Percentiles rank a stretch among this genome's conserved stretches.
These are phyloP conservation scores for Petrosia ficiformis DNA, from an alignment of 37 sponge, comb jelly and placozoan genomes.

Conservation along the genomic window DNA sequence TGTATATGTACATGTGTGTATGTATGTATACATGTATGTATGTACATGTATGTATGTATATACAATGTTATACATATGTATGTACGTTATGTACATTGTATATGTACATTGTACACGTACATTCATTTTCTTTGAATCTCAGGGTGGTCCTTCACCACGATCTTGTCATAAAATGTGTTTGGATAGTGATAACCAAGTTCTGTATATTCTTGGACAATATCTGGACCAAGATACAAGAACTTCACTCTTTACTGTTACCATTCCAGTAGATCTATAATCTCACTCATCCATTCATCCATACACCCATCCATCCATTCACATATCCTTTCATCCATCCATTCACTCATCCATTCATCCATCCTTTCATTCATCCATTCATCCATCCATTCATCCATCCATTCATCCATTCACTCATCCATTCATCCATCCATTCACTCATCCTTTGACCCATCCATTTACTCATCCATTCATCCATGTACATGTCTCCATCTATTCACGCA, in stretches of 20 bases:
- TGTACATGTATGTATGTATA: too few relatives aligned
- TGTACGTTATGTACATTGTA: not conserved
- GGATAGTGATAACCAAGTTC: conserved; percentile 32
- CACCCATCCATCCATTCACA: too few relatives aligned
- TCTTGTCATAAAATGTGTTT: conserved; percentile 86
- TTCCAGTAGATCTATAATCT: not conserved
- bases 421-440: too few relatives aligned
- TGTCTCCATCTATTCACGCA: not conserved
- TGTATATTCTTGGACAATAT: conserved; percentile 77
- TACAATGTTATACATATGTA: not conserved
- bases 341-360: too few relatives aligned
- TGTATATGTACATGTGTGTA: conserved; percentile 35
- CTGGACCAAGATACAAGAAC: conserved; percentile 23
- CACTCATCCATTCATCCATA: too few relatives aligned
- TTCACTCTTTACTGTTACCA: not conserved
- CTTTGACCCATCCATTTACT: too few relatives aligned
- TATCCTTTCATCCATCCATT: too few relatives aligned
- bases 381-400: too few relatives aligned
- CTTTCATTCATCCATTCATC: too few relatives aligned
- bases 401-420: too few relatives aligned
- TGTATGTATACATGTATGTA: too few relatives aligned
- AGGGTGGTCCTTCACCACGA: conserved; percentile 59
- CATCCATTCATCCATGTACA: too few relatives aligned
- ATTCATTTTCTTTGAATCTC: not conserved
- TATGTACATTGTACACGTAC: not conserved